Percentiles rank a stretch among this genome's conserved stretches.
phyloP scores from a whole-genome alignment of 2,113 vertebrate genomes.

The Silurus meridionalis region DNA sequence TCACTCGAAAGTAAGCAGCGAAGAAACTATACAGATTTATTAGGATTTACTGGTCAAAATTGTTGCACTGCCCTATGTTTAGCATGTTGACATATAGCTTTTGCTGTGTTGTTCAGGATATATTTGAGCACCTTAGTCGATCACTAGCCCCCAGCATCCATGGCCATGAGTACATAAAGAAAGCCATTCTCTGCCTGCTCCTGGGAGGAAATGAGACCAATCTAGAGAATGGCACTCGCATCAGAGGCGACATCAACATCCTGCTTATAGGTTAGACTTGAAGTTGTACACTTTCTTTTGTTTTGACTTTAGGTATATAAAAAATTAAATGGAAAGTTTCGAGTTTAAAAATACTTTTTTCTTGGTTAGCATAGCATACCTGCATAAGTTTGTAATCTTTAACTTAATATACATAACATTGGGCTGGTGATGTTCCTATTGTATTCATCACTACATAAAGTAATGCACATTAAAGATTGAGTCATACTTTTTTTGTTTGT shows the following conservation, averaged over 20 bases:
- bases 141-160: constrained; percentile 78
- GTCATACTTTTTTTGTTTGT: neutral
- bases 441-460: neutral
- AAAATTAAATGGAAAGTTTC: neutral
- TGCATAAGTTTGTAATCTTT: neutral
- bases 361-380: neutral
- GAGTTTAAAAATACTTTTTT: neutral
- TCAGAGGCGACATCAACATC: constrained; percentile 81
- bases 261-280: constrained; percentile 78
- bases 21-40: neutral
- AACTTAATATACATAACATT: neutral
- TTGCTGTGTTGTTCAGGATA: constrained; percentile 62
- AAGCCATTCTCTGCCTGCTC: constrained; percentile 77
- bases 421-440: neutral
- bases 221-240: constrained; percentile 72
- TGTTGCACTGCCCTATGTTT: neutral
- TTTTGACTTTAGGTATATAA: neutral
- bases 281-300: neutral
- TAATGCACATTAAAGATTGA: neutral
- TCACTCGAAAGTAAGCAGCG: constrained; percentile 71
- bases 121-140: constrained; percentile 81
- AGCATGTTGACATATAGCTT: neutral
- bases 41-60: neutral
- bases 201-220: constrained; percentile 80
- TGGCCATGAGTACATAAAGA: constrained; percentile 80